These are phyloP conservation scores for Isotomurus palustris DNA, from an alignment of 2,888 invertebrate genomes.

Conservation along the genomic window DNA sequence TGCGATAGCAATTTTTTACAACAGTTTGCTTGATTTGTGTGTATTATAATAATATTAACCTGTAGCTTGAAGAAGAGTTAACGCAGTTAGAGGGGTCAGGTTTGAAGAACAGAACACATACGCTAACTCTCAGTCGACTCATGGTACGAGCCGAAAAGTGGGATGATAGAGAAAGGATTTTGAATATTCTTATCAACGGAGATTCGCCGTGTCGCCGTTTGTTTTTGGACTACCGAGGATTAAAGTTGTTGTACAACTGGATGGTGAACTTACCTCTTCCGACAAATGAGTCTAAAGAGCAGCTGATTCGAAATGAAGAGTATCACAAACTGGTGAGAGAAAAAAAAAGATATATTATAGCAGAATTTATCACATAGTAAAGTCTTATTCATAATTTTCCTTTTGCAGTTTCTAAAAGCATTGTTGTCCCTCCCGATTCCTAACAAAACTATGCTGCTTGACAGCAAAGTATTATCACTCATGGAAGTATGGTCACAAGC, in stretches of 20 bases:
- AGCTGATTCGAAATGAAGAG: constrained; percentile 31
- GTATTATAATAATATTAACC: neutral
- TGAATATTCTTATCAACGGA: constrained; percentile 72
- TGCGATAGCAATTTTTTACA: neutral
- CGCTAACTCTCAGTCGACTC: constrained; percentile 78
- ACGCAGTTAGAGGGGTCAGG: constrained; percentile 71
- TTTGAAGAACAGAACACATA: constrained; percentile 83
- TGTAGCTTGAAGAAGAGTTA: constrained; percentile 74
- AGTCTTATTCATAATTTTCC: neutral
- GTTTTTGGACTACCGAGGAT: constrained; percentile 89
- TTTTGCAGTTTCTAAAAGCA: constrained; percentile 66
- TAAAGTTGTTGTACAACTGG: constrained; percentile 86
- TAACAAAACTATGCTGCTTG: constrained; percentile 86
- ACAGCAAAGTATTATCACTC: constrained; percentile 79
- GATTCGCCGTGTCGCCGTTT: constrained; percentile 77
- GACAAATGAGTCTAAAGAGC: constrained; percentile 18
- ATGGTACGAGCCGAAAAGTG: constrained; percentile 87
- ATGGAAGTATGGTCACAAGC: constrained; percentile 70
- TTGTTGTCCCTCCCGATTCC: constrained; percentile 82
- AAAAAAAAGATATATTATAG: neutral
- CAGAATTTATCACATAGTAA: too few species aligned
- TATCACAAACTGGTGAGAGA: constrained; percentile 32
- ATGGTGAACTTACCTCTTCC: constrained; percentile 68
- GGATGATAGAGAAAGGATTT: constrained; percentile 63
- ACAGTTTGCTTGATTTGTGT: too few species aligned